Percentiles rank a stretch among this genome's conserved stretches.
Conservation (phyloP, 1,140 invertebrate genomes). For the Anastrepha obliqua region DNA sequence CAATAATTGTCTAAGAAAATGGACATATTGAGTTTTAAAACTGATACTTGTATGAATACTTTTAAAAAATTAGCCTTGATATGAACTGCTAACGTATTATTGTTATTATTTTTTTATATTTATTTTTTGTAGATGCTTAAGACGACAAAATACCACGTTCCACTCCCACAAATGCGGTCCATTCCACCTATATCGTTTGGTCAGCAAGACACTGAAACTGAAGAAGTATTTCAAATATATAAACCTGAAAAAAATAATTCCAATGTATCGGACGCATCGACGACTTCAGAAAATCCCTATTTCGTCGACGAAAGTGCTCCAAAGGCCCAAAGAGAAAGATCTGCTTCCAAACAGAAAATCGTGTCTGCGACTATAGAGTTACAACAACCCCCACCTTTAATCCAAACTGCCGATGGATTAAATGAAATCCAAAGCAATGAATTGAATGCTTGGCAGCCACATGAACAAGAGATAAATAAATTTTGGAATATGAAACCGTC, state of each 20-base stretch:
- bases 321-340: constrained; percentile 53
- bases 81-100: too few relatives aligned
- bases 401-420: background rate
- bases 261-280: background rate
- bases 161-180: constrained; percentile 65
- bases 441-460: constrained; percentile 55
- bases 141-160: constrained; percentile 64
- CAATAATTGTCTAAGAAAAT: too few relatives aligned
- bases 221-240: constrained; percentile 37
- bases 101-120: too few relatives aligned
- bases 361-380: background rate
- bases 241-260: background rate
- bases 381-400: background rate
- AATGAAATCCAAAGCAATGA: constrained; percentile 23
- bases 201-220: background rate
- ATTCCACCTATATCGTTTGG: constrained; percentile 58
- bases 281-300: background rate
- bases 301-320: background rate
- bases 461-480: constrained; percentile 58
- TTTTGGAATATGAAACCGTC: constrained; percentile 62
- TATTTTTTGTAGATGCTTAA: constrained; percentile 62
- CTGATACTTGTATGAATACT: too few relatives aligned
- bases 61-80: too few relatives aligned
- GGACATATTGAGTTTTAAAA: too few relatives aligned
- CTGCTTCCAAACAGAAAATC: background rate